Evolutionary conservation across 2,113 vertebrate genomes (phyloP).

Genomic region (Australoheros scitulus): DNA sequence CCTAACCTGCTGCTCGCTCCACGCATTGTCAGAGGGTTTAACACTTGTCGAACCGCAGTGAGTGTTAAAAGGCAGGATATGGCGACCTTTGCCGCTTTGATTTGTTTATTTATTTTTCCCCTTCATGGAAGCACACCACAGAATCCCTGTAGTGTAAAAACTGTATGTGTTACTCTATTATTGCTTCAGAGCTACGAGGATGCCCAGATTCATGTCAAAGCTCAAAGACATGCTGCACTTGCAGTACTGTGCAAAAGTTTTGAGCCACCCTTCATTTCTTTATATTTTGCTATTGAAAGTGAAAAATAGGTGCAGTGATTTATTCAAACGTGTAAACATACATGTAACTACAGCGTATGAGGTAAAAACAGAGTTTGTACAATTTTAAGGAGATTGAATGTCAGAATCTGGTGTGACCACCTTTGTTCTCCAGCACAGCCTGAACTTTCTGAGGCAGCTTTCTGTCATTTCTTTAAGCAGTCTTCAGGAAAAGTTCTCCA

Average conservation of each 20-base stretch:
- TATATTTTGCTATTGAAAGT: neutral
- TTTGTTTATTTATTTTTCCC: neutral
- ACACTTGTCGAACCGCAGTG: neutral
- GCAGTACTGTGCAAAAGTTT: neutral
- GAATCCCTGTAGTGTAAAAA: too few relatives aligned
- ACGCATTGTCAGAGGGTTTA: neutral
- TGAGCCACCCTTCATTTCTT: neutral
- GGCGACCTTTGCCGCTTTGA: neutral
- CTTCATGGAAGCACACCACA: neutral
- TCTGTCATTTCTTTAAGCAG: neutral
- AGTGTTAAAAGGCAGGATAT: neutral
- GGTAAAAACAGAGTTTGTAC: neutral
- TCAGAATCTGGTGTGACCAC: neutral
- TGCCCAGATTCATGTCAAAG: neutral
- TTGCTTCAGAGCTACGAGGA: neutral
- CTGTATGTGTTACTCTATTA: neutral
- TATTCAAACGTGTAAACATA: neutral
- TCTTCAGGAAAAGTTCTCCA: neutral
- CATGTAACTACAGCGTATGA: neutral
- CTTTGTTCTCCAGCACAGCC: neutral
- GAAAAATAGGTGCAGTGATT: too few relatives aligned
- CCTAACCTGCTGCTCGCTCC: neutral
- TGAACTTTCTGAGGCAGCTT: neutral
- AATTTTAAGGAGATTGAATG: neutral
- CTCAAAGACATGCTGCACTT: neutral